These are phyloP conservation scores for Toxotes jaculatrix DNA, from an alignment of 2,113 vertebrate genomes.

Conservation along the genomic window DNA sequence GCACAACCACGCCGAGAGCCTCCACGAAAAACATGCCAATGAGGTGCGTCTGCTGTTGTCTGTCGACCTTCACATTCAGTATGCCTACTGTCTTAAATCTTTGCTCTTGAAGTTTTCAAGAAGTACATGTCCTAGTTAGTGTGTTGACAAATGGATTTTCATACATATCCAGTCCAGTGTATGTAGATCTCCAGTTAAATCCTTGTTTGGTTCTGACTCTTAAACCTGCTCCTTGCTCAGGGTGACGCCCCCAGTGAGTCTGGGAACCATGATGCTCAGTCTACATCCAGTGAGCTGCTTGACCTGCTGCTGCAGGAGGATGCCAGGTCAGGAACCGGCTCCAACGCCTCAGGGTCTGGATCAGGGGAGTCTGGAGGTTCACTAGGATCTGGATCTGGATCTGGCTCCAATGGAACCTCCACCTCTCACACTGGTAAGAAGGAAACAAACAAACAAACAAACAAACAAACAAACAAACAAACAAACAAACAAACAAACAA, in stretches of 20 bases:
- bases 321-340: slow-evolving; percentile 80
- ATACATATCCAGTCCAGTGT: background rate
- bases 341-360: slow-evolving; percentile 85
- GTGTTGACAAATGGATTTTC: background rate
- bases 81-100: background rate
- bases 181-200: background rate
- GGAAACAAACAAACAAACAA: background rate
- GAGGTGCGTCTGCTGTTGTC: slow-evolving; percentile 57
- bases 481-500: background rate
- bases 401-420: slow-evolving; percentile 80
- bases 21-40: slow-evolving; percentile 71
- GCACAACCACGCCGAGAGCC: slow-evolving; percentile 69
- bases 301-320: slow-evolving; percentile 76
- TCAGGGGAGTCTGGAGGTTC: slow-evolving; percentile 82
- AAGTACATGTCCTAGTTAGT: background rate
- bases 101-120: background rate
- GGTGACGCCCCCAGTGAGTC: slow-evolving; percentile 68
- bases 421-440: slow-evolving; percentile 82
- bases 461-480: background rate
- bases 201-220: slow-evolving; percentile 1
- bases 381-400: slow-evolving; percentile 75
- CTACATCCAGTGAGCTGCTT: slow-evolving; percentile 80
- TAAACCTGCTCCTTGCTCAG: slow-evolving; percentile 69
- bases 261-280: slow-evolving; percentile 77
- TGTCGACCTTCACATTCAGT: background rate